phyloP scores from a whole-genome alignment of 2,888 invertebrate genomes.

The Latheticus oryzae region DNA sequence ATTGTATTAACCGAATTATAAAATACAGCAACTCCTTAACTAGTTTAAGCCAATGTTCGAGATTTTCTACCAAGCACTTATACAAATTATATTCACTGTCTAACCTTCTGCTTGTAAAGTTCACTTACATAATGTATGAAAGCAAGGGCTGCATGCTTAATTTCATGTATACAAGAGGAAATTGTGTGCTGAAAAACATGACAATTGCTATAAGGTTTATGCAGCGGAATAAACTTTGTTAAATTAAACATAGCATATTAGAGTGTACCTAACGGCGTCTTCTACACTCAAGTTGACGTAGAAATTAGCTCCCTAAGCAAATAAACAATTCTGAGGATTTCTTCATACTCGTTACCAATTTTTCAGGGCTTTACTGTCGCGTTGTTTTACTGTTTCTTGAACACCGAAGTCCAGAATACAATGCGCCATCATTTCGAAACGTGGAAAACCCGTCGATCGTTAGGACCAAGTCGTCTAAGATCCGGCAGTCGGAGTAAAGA shows the following conservation, averaged over 20 bases:
- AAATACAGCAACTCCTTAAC: slow-evolving; percentile 23
- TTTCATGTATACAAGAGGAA: slow-evolving; percentile 6
- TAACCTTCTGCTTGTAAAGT: slow-evolving; percentile 21
- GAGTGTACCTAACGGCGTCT: no score
- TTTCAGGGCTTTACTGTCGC: slow-evolving; percentile 90
- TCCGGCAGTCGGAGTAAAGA: slow-evolving; percentile 83
- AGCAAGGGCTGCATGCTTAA: slow-evolving; percentile 22
- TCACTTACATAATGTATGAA: slow-evolving; percentile 33
- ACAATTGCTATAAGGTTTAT: slow-evolving; percentile 11
- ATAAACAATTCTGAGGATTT: no score
- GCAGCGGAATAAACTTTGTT: no score
- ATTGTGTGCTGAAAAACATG: slow-evolving; percentile 2
- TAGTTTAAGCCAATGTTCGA: slow-evolving; percentile 11
- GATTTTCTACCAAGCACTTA: slow-evolving; percentile 20
- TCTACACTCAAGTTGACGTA: no score
- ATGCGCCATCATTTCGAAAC: slow-evolving; percentile 83
- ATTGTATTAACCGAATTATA: slow-evolving; percentile 16
- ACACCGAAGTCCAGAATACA: slow-evolving; percentile 90
- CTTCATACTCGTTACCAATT: slow-evolving; percentile 5
- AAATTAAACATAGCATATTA: slow-evolving; percentile 5
- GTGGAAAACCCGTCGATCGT: slow-evolving; percentile 78
- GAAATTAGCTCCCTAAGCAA: no score
- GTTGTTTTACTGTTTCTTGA: slow-evolving; percentile 92
- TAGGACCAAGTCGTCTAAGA: slow-evolving; percentile 72
- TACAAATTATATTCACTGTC: slow-evolving; percentile 23